Base-by-base conservation (phyloP, 2,113 vertebrate species). In the Tetrax tetrax region DNA sequence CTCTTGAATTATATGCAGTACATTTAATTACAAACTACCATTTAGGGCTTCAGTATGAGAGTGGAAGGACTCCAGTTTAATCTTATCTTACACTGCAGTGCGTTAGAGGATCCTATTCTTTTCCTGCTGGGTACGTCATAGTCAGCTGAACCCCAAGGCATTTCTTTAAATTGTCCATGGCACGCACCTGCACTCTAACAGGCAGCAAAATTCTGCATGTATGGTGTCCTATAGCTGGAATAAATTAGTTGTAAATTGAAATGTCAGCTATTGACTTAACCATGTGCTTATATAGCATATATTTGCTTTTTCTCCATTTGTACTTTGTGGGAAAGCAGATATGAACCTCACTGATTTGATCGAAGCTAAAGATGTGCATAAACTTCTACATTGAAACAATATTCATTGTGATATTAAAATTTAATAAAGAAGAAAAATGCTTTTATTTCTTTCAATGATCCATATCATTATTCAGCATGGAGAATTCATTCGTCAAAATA, bases 391-490 rank as follows among this genome's bases (percentile, higher is more conserved):
- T 6, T 35, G 23, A 41, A 81, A 88, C 41, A 83, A 35, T 43
- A 80, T 83, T 75, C 33, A 66, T 17, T 2, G 3, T 22, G 41
- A 83, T 47, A 45, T 16, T 41, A 90, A 86, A 77, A 70, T 27
- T 33, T 59, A 56, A 87, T 71, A 63, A 80, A 48, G 37, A 84
- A 68, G 54, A 83, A 70, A 77, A 70, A 78, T 56, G 19, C 2
- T 82, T 81, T 84, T n/a, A 75, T 87, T 93, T 93, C 48, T 92
- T 81, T 68, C 47, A 56, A 35, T 38, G 37, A 83, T 66, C 38
- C 3, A 0, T 74, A 63, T 51, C 22, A 83, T 90, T 86, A 77
- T 80, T 81, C 38, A 43, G 25, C 18, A 29, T 33, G 29, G 54
- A 90, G 50, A 74, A 89, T 31, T 82, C 23, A 60, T 28, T 38